Conservation (phyloP, 2,888 invertebrate genomes). For the Stenolophus ochropezus region DNA sequence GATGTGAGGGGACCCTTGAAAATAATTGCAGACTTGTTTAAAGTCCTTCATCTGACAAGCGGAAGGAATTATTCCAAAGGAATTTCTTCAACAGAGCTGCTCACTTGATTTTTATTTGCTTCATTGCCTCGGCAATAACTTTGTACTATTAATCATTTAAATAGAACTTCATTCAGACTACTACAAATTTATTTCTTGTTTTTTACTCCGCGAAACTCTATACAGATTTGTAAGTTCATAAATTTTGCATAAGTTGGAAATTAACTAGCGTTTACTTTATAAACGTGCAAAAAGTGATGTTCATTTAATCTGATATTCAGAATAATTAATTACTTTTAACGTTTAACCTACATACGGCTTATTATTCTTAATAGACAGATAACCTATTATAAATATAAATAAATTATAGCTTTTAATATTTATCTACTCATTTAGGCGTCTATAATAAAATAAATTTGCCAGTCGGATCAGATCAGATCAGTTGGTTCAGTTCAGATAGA, state of each 20-base stretch:
- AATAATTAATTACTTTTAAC: background rate
- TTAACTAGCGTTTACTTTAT: background rate
- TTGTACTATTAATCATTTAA: conserved; percentile 20
- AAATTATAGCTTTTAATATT: too few species aligned
- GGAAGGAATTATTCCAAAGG: conserved; percentile 23
- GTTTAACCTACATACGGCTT: too few species aligned
- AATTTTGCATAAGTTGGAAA: background rate
- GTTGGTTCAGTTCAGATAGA: too few species aligned
- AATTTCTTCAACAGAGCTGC: conserved; percentile 19
- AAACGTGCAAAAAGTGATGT: background rate
- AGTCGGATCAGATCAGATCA: too few species aligned
- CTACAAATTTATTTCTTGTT: background rate
- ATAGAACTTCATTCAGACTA: background rate
- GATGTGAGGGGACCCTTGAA: conserved; percentile 11
- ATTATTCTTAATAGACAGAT: too few species aligned
- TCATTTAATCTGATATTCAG: background rate
- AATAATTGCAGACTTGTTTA: conserved; percentile 39
- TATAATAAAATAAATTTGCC: too few species aligned
- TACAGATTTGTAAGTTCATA: background rate
- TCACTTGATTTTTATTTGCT: conserved; percentile 31
- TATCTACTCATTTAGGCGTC: too few species aligned
- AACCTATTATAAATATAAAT: too few species aligned
- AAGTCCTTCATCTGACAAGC: conserved; percentile 22
- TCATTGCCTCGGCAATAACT: background rate
- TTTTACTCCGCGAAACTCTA: background rate